phyloP scores from a whole-genome alignment of 2,888 invertebrate genomes.

The Volucella zonaria region DNA sequence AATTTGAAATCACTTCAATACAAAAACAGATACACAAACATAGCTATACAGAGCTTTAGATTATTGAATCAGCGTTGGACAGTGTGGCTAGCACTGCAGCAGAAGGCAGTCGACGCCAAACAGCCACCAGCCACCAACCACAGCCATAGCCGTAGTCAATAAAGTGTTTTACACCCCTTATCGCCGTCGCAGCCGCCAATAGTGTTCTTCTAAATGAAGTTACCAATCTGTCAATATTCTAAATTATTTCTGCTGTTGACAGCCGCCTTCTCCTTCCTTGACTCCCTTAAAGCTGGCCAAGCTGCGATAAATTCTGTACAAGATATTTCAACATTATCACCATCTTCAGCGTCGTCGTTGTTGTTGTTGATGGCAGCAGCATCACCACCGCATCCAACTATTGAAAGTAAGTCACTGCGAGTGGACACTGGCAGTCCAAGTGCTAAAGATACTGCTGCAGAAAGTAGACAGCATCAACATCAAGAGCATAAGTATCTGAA shows the following conservation, averaged over 20 bases:
- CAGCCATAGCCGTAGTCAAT: not conserved
- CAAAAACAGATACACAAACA: conserved; percentile 7
- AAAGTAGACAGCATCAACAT: conserved; percentile 48
- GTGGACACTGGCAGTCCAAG: conserved; percentile 39
- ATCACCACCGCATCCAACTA: conserved; percentile 31
- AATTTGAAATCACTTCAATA: conserved; percentile 41
- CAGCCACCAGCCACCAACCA: conserved; percentile 20
- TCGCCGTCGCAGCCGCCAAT: conserved; percentile 40
- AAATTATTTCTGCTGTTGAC: conserved; percentile 83
- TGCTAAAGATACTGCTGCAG: conserved; percentile 5
- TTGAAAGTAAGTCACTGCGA: conserved; percentile 54
- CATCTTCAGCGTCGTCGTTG: conserved; percentile 36
- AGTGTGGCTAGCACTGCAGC: conserved; percentile 29
- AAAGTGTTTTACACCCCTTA: conserved; percentile 60
- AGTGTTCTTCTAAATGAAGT: conserved; percentile 81
- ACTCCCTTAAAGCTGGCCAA: conserved; percentile 77
- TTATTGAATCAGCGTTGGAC: conserved; percentile 17
- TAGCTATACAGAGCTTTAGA: not conserved
- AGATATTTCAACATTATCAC: conserved; percentile 58
- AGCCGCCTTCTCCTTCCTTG: conserved; percentile 80
- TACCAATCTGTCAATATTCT: conserved; percentile 82
- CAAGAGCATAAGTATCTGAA: conserved; percentile 54
- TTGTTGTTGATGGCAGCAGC: conserved; percentile 23
- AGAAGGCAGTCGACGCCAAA: conserved; percentile 14
- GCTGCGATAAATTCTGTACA: conserved; percentile 61